phyloP scores from a whole-genome alignment of 2,113 vertebrate species.

The Scopus umbretta region DNA sequence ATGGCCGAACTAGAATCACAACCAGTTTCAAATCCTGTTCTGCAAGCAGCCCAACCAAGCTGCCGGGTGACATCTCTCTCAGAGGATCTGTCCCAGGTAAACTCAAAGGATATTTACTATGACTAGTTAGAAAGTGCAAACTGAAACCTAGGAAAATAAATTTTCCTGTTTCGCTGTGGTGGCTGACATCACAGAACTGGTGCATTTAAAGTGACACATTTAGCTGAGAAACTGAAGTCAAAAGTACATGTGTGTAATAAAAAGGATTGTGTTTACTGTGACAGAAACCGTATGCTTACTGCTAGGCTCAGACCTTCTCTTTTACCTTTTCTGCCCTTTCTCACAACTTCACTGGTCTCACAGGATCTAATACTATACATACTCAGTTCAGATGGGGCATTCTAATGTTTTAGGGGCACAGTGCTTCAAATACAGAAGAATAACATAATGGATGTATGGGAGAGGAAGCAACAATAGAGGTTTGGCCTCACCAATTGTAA shows the following conservation, averaged over 20 bases:
- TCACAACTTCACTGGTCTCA: not conserved
- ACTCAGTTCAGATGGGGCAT: not conserved
- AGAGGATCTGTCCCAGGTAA: slow-evolving; percentile 66
- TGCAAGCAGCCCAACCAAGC: not conserved
- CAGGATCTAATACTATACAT: not conserved
- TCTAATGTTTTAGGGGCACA: not conserved
- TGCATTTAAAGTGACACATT: not conserved
- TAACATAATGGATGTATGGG: not conserved
- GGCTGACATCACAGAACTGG: not conserved
- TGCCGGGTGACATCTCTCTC: not conserved
- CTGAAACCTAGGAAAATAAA: not conserved
- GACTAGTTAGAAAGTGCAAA: not conserved
- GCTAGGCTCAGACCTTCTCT: not conserved
- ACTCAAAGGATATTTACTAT: not conserved
- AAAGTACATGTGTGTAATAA: not conserved
- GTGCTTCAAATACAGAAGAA: not conserved
- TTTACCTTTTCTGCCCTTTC: not conserved
- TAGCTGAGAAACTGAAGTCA: not conserved
- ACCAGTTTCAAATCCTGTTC: not conserved
- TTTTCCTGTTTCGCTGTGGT: not conserved
- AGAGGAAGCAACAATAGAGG: not conserved
- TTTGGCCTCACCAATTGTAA: not conserved
- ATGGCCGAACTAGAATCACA: slow-evolving; percentile 63
- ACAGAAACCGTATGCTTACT: not conserved
- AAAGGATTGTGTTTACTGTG: not conserved